Evolutionary conservation across 1,140 invertebrate species (phyloP), one percentile per base, ranked within the genome.

Genomic region (Stegodyphus dumicola): DNA sequence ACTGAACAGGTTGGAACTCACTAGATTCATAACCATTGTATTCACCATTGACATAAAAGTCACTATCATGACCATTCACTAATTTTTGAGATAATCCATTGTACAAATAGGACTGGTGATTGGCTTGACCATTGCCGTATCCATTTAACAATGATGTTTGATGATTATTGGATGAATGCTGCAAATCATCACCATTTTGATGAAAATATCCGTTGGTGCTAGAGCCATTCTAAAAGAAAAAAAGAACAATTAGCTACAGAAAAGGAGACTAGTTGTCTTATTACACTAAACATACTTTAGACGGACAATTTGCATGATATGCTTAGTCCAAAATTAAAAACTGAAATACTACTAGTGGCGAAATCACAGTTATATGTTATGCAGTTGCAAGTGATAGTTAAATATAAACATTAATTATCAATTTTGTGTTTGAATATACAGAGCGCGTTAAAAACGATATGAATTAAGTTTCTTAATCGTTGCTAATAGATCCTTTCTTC

Each of bases 1-100:
- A 17, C 2, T 17, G 65, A 7, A 67, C 13, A 7, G 81, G 64
- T n/a, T 85, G 81, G 18, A 85, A 85, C 18, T 85, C 81, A 15
- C 81, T 85, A 13, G 84, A 86, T 9, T 86, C 84, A 49, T 86
- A 86, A 10, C 84, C 84, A 53, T 65, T 86, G 67, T 78, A 86
- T n/a, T 86, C 75, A n/a, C 84, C 84, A 48, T 86, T 86, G 13
- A 78, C 75, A 54, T 85, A 85, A 33, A 85, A 85, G 52, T 85
- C 81, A n/a, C 53, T 51, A 6, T 77, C 73, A 54, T 76, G 65
- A 7, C 81, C 71, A 18, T 85, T 85, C n/a, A 60, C 54, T 13
- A 11, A 6, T 70, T 67, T 83, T 49, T 83, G 54, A 48, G 48
- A 69, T 13, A 54, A 73, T 71, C 69, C 78, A 54, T 70, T 79